Evolutionary conservation across 2,888 invertebrate genomes (phyloP), one percentile per base, ranked within the genome.

Genomic region (Ceraclea dissimilis): DNA sequence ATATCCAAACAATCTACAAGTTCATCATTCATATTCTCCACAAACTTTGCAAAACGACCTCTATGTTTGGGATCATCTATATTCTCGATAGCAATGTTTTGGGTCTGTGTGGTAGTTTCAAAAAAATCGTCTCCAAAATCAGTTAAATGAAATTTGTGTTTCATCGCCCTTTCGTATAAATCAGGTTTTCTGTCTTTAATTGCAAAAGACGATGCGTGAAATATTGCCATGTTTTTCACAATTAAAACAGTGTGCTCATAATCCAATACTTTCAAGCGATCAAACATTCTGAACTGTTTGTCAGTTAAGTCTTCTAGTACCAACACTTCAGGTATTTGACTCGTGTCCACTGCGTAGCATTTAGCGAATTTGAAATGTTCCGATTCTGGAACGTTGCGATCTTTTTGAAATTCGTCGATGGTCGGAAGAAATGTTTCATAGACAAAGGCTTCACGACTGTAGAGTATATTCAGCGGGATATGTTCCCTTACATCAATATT

Each of bases 141-240:
- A 4, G 39, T 8, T 16, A 39, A 8, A 39, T 16, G 13, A 19
- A 46, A 19, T 10, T 10, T 19, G 20, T 46, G 18, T 19, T 17
- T 46, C 18, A 11, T 13, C 2, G 20, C 18, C 8, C 43, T 10
- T 16, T 49, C 17, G n/a, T 47, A 56, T 22, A 58, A 13, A 18
- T 60, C 57, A 1, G 59, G 62, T n/a, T 61, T 56, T 21, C 61
- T 58, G 5, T 63, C 55, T 44, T 56, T 56, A n/a, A 65, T 47
- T 2, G 63, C 66, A 51, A 64, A 63, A 11, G 65, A 64, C 10
- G 64, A 26, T 1, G 63, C 64, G 33, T 66, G 66, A 5, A 60
- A 59, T 21, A 60, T 62, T 16, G 63, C 66, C 50, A 64, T 62
- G 17, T 58, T 52, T 19, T 53, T 55, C 21, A 65, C 49, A 6